Evolutionary conservation across 2,797 vertebrate species (phyloP).

Genomic region (Astyanax mexicanus): DNA sequence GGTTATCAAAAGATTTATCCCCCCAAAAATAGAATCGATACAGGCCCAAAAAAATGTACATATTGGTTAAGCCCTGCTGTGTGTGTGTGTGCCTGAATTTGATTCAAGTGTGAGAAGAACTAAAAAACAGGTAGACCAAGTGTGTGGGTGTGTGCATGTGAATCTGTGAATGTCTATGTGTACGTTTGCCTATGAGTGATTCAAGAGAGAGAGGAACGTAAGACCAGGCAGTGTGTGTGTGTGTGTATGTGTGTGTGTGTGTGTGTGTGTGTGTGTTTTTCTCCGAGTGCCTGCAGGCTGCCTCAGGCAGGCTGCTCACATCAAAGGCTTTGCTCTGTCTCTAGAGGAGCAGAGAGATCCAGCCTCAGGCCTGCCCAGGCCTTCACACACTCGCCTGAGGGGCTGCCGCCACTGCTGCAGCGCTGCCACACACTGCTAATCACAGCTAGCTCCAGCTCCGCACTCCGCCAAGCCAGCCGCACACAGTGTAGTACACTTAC

Average conservation of each 20-base stretch:
- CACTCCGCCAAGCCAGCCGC: constrained; percentile 51
- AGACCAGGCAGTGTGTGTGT: constrained; percentile 24
- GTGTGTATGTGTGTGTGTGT: neutral
- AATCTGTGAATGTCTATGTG: constrained; percentile 9
- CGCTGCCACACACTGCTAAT: constrained; percentile 67
- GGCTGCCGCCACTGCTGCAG: constrained; percentile 67
- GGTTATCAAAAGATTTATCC: too few species aligned
- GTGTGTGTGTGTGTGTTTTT: constrained; percentile 48
- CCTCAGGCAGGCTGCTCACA: constrained; percentile 77
- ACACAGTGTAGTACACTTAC: constrained; percentile 23
- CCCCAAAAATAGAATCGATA: too few species aligned
- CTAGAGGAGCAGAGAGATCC: constrained; percentile 74
- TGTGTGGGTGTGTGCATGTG: neutral
- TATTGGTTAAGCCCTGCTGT: neutral
- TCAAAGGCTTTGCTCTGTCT: constrained; percentile 78
- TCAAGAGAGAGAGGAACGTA: neutral
- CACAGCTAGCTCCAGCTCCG: constrained; percentile 56
- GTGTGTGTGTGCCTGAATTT: neutral
- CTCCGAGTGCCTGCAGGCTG: constrained; percentile 68
- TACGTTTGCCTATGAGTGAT: neutral
- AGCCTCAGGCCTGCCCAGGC: constrained; percentile 72
- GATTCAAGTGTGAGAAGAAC: neutral
- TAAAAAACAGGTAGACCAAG: neutral
- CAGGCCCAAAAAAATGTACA: too few species aligned
- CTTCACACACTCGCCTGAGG: constrained; percentile 75